These are phyloP conservation scores for Cichladusa arquata DNA, from an alignment of 2,113 vertebrate species.

Conservation along the genomic window DNA sequence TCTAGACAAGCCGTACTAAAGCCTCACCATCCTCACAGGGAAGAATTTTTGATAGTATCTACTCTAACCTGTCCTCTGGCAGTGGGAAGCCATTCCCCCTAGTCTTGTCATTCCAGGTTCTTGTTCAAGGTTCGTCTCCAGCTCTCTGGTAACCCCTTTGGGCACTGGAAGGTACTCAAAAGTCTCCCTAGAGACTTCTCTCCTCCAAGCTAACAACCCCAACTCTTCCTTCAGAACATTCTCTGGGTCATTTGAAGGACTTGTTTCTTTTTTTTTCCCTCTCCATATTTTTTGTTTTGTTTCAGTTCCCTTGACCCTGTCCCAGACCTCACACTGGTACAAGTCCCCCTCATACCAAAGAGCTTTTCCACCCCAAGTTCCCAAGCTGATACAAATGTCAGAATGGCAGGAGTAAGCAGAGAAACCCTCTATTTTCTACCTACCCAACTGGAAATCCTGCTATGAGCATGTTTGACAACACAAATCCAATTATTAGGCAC, in stretches of 20 bases:
- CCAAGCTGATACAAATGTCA: neutral
- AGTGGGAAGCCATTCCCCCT: neutral
- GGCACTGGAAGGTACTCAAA: neutral
- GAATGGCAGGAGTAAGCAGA: neutral
- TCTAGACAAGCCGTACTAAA: neutral
- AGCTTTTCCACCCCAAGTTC: neutral
- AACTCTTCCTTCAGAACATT: neutral
- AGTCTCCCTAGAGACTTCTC: neutral
- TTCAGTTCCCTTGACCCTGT: neutral
- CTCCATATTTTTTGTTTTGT: neutral
- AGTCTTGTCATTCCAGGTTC: neutral
- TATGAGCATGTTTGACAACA: neutral
- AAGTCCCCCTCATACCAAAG: neutral
- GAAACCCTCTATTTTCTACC: neutral
- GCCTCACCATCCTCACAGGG: neutral
- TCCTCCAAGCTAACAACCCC: neutral
- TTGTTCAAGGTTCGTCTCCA: neutral
- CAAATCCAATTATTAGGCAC: neutral
- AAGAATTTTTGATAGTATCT: neutral
- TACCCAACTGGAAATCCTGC: neutral
- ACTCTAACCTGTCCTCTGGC: neutral
- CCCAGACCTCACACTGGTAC: neutral
- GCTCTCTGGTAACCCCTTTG: neutral
- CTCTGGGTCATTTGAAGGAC: neutral
- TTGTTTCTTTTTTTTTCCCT: neutral